Evolutionary conservation across 2,888 invertebrate genomes (phyloP).

Genomic region (Agrochola lota): DNA sequence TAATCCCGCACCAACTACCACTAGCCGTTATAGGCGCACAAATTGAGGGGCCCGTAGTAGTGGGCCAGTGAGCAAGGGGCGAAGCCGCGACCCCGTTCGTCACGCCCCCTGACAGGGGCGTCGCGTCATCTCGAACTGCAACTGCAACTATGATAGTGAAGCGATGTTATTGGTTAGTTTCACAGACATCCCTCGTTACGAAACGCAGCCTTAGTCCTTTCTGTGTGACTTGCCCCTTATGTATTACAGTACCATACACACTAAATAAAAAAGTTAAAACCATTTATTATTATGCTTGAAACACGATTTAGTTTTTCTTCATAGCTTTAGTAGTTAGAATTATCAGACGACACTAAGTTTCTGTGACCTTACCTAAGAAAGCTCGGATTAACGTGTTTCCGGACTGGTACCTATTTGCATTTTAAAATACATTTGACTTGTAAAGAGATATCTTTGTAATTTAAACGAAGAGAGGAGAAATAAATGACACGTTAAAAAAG

Average conservation of each 20-base stretch:
- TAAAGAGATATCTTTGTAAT: slow-evolving; percentile 62
- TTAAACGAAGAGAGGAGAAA: slow-evolving; percentile 41
- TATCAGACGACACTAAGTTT: slow-evolving; percentile 54
- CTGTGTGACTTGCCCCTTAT: neutral
- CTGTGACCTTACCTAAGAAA: slow-evolving; percentile 50
- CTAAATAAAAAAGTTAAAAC: slow-evolving; percentile 26
- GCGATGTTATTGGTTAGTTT: too few species aligned
- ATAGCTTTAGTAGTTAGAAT: slow-evolving; percentile 31
- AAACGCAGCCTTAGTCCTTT: neutral
- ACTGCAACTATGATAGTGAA: too few species aligned
- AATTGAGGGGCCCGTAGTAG: too few species aligned
- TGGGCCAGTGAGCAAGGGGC: too few species aligned
- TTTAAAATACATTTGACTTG: slow-evolving; percentile 54
- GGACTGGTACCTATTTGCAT: slow-evolving; percentile 50
- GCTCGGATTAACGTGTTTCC: slow-evolving; percentile 56
- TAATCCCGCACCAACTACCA: too few species aligned
- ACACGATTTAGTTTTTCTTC: slow-evolving; percentile 40
- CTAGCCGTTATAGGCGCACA: too few species aligned
- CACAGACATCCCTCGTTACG: too few species aligned
- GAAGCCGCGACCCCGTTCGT: too few species aligned
- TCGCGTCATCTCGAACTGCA: too few species aligned
- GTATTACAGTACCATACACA: neutral
- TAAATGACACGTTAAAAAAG: slow-evolving; percentile 37
- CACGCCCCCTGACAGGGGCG: too few species aligned
- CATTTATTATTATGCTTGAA: slow-evolving; percentile 39